phyloP scores from a whole-genome alignment of 1,140 invertebrate species.

The Eulimnadia texana region DNA sequence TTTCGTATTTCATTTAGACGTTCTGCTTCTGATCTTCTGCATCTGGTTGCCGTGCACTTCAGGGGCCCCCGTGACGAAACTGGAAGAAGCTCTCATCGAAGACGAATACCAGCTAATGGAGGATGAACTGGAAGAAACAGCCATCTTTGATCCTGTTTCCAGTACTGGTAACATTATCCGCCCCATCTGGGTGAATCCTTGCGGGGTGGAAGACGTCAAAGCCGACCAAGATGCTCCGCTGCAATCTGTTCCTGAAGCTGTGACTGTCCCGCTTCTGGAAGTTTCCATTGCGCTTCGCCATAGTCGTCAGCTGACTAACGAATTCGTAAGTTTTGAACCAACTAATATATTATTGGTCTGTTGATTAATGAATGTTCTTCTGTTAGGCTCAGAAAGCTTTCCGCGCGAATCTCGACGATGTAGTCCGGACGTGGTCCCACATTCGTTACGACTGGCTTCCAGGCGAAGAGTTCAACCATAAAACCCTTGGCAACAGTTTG shows the following conservation, averaged over 20 bases:
- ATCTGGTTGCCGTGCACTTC: too few species aligned
- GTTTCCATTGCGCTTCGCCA: conserved; percentile 2
- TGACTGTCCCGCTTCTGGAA: not conserved
- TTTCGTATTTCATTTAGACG: too few species aligned
- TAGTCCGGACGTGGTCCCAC: conserved; percentile 33
- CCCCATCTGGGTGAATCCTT: conserved; percentile 13
- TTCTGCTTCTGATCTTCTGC: too few species aligned
- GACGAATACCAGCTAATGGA: not conserved
- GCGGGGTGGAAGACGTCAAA: conserved; percentile 3
- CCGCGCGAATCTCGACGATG: conserved; percentile 30
- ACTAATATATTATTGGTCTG: too few species aligned
- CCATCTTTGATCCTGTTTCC: not conserved
- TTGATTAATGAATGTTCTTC: too few species aligned
- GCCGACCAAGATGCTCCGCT: not conserved
- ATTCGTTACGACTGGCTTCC: conserved; percentile 39
- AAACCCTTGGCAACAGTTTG: conserved; percentile 32
- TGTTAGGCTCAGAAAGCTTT: conserved; percentile 24
- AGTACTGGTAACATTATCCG: not conserved
- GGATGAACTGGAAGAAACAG: not conserved
- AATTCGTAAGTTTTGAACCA: conserved; percentile 9
- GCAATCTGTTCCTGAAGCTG: not conserved
- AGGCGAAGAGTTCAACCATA: conserved; percentile 31
- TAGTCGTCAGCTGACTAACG: not conserved
- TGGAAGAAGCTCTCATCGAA: not conserved
- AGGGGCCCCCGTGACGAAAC: not conserved